A percentile compares a stretch with the other conserved stretches of the same genome.
phyloP scores from a whole-genome alignment of 2,113 vertebrate genomes.

The Mobula birostris region DNA sequence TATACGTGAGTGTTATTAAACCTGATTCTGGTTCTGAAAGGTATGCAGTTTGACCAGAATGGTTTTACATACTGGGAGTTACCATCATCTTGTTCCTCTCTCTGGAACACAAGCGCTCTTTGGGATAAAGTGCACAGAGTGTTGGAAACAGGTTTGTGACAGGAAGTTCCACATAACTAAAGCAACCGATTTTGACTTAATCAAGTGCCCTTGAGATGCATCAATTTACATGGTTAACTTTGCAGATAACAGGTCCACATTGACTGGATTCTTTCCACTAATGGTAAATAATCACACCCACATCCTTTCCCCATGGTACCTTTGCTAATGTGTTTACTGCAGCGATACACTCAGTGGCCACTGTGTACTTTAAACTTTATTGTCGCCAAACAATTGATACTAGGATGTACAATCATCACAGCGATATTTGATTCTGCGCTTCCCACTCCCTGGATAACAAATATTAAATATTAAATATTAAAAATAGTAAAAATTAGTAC shows the following conservation, averaged over 20 bases:
- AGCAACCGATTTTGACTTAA: neutral
- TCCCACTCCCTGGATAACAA: too few relatives aligned
- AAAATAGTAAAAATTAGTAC: too few relatives aligned
- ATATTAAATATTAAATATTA: too few relatives aligned
- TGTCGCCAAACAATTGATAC: too few relatives aligned
- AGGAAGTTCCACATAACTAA: neutral
- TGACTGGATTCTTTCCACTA: neutral
- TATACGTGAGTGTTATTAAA: too few relatives aligned
- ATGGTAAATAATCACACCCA: neutral
- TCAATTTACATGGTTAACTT: neutral
- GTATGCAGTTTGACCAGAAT: neutral
- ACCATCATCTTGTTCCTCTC: neutral
- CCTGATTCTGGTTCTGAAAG: neutral
- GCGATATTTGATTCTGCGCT: too few relatives aligned
- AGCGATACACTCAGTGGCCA: neutral
- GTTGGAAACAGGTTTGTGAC: neutral
- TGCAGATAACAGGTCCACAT: neutral
- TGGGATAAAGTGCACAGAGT: neutral
- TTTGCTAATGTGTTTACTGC: neutral
- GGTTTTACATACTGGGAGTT: too few relatives aligned
- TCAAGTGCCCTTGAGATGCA: conserved; percentile 8
- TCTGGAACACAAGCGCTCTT: neutral
- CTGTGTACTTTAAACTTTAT: too few relatives aligned
- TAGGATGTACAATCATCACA: too few relatives aligned
- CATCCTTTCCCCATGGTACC: neutral